Percentiles rank a stretch among this genome's conserved stretches.
These are phyloP conservation scores for Dicaeum eximium DNA, from an alignment of 2,113 vertebrate genomes.

Conservation along the genomic window DNA sequence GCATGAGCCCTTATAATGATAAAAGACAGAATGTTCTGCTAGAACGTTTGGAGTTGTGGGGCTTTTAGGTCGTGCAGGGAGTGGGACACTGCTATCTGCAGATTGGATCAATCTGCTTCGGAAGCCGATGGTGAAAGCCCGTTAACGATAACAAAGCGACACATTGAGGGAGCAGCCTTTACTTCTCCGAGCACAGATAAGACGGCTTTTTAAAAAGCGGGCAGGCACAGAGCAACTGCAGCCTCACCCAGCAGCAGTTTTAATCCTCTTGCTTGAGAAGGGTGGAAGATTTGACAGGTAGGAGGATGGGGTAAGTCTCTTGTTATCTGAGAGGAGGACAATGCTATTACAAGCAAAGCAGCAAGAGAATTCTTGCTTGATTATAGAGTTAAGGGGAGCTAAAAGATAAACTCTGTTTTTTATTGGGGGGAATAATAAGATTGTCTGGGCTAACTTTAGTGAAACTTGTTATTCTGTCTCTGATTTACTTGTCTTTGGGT, in stretches of 20 bases:
- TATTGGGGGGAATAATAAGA: not conserved
- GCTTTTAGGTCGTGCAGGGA: not conserved
- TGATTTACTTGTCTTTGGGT: not conserved
- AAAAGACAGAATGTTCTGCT: not conserved
- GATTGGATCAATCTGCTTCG: conserved; percentile 27
- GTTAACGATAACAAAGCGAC: not conserved
- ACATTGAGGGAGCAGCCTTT: conserved; percentile 1
- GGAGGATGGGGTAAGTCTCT: conserved; percentile 9
- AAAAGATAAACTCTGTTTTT: conserved; percentile 9
- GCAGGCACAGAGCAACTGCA: conserved; percentile 11
- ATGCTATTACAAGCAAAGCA: conserved; percentile 35
- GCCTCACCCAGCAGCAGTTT: conserved; percentile 12
- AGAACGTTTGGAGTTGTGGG: not conserved
- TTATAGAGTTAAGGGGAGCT: conserved; percentile 25
- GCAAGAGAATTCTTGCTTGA: conserved; percentile 46
- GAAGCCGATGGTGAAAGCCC: not conserved
- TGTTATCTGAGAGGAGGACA: conserved; percentile 48
- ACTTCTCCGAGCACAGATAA: conserved; percentile 39
- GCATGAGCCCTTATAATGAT: not conserved
- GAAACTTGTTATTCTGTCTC: not conserved
- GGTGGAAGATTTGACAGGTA: conserved; percentile 30
- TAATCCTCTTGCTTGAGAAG: conserved; percentile 29
- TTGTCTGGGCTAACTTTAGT: not conserved
- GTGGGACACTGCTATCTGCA: conserved; percentile 16
- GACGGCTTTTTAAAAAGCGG: not conserved